Percentiles rank a stretch among this genome's conserved stretches.
These are phyloP conservation scores for Syrista parreyssii DNA, from an alignment of 2,888 invertebrate genomes.

Conservation along the genomic window DNA sequence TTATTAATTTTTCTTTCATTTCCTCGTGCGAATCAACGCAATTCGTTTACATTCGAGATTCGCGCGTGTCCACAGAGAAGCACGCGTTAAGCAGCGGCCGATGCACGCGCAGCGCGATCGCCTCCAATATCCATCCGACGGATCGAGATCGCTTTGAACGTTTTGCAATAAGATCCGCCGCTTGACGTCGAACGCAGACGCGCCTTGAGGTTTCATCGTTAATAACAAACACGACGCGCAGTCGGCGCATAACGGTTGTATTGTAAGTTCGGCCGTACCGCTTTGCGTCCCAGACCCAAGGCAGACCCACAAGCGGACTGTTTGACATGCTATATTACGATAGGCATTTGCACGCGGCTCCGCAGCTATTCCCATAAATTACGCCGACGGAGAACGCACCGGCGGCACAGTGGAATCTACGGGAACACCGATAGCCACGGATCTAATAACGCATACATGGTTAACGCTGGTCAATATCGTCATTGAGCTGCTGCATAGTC, in stretches of 20 bases:
- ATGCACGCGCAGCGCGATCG: too few relatives aligned
- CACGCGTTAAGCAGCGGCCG: too few relatives aligned
- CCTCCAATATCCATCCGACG: too few relatives aligned
- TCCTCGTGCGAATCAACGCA: neutral
- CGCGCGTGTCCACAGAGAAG: too few relatives aligned
- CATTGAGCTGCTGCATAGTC: slow-evolving; percentile 38
- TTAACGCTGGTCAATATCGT: slow-evolving; percentile 52
- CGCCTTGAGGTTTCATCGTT: neutral
- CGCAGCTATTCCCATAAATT: slow-evolving; percentile 40
- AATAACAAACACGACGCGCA: slow-evolving; percentile 14
- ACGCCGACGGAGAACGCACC: slow-evolving; percentile 17
- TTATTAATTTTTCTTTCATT: too few relatives aligned
- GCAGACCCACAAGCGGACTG: slow-evolving; percentile 18
- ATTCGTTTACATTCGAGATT: neutral
- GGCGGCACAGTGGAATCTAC: slow-evolving; percentile 38
- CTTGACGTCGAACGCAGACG: too few relatives aligned
- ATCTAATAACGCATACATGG: slow-evolving; percentile 45
- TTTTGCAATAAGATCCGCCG: too few relatives aligned
- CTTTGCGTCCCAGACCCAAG: slow-evolving; percentile 26
- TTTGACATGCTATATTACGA: slow-evolving; percentile 32
- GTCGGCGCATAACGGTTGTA: slow-evolving; percentile 24
- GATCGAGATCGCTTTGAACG: too few relatives aligned
- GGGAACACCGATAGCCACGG: slow-evolving; percentile 46
- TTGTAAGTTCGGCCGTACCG: neutral
- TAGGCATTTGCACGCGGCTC: slow-evolving; percentile 36